These are phyloP conservation scores for Delphinapterus leucas DNA, from an alignment of 2,113 vertebrate species.

Conservation along the genomic window DNA sequence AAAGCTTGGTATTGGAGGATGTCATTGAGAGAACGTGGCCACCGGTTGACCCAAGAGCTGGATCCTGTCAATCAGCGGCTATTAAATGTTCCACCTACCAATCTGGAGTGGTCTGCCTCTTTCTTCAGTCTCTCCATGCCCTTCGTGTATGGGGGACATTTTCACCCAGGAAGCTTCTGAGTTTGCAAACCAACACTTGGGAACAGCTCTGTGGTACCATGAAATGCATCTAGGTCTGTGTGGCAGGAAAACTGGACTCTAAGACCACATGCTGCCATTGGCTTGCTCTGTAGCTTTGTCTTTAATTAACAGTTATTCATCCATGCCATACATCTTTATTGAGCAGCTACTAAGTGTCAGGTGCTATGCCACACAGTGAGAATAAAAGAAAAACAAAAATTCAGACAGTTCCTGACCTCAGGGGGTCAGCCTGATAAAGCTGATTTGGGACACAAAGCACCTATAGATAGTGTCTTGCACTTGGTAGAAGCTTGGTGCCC, in stretches of 20 bases:
- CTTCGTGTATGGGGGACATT: background rate
- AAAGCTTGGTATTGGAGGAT: background rate
- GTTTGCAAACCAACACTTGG: background rate
- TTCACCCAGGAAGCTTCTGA: background rate
- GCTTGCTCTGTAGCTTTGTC: background rate
- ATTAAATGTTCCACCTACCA: background rate
- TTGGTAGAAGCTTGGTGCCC: fast-evolving
- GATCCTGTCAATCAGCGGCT: background rate
- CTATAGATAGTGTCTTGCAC: background rate
- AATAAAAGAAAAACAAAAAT: background rate
- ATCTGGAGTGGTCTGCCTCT: background rate
- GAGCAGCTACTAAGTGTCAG: background rate
- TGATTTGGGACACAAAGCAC: background rate
- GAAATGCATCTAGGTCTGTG: background rate
- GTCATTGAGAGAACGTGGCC: background rate
- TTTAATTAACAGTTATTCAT: background rate
- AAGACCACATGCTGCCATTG: background rate
- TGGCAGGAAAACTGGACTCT: background rate
- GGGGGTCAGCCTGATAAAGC: fast-evolving
- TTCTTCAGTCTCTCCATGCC: background rate
- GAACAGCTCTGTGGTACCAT: background rate
- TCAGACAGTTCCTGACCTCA: background rate
- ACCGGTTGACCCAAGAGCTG: background rate
- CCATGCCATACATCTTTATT: background rate
- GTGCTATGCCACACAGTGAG: background rate